Percentiles rank a stretch among this genome's conserved stretches.
Evolutionary conservation across 2,797 vertebrate genomes (phyloP).

Genomic region (Australoheros facetus): DNA sequence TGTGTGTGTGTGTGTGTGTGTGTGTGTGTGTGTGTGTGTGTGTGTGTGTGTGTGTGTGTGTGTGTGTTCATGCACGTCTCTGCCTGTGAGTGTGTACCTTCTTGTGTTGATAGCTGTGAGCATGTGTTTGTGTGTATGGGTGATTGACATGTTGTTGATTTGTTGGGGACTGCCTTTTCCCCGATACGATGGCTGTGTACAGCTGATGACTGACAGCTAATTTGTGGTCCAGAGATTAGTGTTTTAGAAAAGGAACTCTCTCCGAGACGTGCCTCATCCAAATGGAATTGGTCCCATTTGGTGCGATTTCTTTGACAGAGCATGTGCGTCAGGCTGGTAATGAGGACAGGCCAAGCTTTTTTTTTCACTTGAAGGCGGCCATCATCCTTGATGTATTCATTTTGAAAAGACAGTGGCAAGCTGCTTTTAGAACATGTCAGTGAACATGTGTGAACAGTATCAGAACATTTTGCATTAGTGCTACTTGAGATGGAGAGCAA

Average conservation of each 20-base stretch:
- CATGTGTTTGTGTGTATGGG: conserved; percentile 43
- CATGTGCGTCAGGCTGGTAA: conserved; percentile 63
- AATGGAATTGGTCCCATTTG: conserved; percentile 67
- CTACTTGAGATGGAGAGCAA: conserved; percentile 20
- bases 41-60: background rate
- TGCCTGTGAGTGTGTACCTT: conserved; percentile 15
- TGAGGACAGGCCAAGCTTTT: conserved; percentile 59
- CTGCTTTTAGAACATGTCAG: conserved; percentile 53
- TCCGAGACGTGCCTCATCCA: conserved; percentile 38
- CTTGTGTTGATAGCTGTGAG: conserved; percentile 17
- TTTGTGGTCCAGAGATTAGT: conserved; percentile 79
- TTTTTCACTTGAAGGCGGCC: conserved; percentile 31
- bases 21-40: conserved; percentile 5
- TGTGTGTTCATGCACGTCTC: background rate
- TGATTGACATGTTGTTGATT: conserved; percentile 77
- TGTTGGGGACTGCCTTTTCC: conserved; percentile 64
- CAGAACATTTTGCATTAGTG: conserved; percentile 25
- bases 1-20: conserved; percentile 7
- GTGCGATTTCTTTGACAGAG: conserved; percentile 57
- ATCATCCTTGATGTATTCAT: conserved; percentile 44
- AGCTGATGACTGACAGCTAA: conserved; percentile 79
- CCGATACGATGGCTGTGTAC: conserved; percentile 59
- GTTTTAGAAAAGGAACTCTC: conserved; percentile 72
- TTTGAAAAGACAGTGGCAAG: conserved; percentile 48
- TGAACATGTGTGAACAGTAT: conserved; percentile 32